phyloP scores from a whole-genome alignment of 2,797 vertebrate genomes.

The Anas bahamensis region DNA sequence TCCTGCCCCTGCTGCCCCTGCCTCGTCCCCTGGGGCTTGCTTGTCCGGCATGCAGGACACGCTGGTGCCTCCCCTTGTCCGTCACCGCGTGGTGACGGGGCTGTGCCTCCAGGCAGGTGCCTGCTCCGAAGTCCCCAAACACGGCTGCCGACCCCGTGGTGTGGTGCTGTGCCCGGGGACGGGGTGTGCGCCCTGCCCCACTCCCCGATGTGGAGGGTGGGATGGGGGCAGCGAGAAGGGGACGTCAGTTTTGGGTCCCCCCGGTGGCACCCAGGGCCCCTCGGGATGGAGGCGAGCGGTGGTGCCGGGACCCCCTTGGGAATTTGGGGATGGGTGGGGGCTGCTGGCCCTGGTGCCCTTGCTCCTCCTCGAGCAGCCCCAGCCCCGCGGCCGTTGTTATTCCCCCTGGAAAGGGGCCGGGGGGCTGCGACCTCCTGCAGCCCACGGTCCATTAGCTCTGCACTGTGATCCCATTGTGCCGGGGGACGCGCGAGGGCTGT shows the following conservation, averaged over 20 bases:
- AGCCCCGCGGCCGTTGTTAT: neutral
- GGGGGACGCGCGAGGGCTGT: neutral
- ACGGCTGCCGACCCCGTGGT: neutral
- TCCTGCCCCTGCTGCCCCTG: no score
- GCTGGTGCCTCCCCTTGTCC: no score
- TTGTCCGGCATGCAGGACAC: no score
- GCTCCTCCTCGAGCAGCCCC: neutral
- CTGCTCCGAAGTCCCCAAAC: no score
- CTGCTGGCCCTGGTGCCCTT: no score
- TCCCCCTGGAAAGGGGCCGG: neutral
- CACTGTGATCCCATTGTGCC: neutral
- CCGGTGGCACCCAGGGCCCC: neutral
- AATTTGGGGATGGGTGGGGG: no score
- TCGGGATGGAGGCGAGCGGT: accelerated
- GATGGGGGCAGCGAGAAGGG: neutral
- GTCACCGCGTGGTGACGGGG: no score
- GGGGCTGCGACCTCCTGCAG: neutral
- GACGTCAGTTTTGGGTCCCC: neutral
- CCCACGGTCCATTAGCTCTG: neutral
- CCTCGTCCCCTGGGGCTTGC: no score
- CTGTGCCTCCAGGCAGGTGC: no score
- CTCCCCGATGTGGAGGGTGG: accelerated
- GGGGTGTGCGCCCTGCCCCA: accelerated
- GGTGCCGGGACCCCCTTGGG: neutral
- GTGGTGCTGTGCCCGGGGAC: accelerated